These are phyloP conservation scores for Actenoides lindsayi DNA, from an alignment of 2,113 vertebrate genomes.

Conservation along the genomic window DNA sequence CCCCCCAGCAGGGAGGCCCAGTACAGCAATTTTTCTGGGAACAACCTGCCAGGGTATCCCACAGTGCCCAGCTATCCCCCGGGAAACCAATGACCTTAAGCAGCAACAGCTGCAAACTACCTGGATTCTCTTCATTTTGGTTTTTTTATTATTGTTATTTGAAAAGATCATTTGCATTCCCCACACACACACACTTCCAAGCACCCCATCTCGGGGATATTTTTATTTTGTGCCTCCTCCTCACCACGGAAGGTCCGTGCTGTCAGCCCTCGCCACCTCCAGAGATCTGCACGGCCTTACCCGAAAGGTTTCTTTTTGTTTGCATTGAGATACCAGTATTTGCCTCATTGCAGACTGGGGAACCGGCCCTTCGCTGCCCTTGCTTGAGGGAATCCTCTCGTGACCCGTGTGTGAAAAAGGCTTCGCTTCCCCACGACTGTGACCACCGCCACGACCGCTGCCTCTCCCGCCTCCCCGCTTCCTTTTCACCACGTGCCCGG, in stretches of 20 bases:
- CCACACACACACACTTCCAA: not conserved
- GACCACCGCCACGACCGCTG: not conserved
- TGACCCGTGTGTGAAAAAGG: not conserved
- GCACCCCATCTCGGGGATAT: not conserved
- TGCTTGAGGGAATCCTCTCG: not conserved
- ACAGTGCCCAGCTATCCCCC: constrained; percentile 89
- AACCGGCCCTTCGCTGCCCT: not conserved
- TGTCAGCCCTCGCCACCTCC: not conserved
- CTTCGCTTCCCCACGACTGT: accelerated
- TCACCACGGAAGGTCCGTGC: not conserved
- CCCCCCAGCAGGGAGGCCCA: constrained; percentile 84
- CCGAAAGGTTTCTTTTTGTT: not conserved
- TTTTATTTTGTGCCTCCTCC: not conserved
- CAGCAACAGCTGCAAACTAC: constrained; percentile 6
- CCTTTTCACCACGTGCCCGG: not conserved
- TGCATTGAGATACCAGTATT: constrained; percentile 3
- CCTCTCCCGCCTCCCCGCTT: not conserved
- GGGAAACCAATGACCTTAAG: constrained; percentile 75
- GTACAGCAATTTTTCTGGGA: constrained; percentile 87
- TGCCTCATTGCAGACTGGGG: not conserved
- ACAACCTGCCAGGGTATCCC: constrained; percentile 91
- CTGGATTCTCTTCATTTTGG: constrained; percentile 37
- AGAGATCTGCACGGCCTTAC: not conserved
- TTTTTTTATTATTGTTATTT: constrained; percentile 21
- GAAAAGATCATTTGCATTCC: constrained; percentile 47